Evolutionary conservation across 2,113 vertebrate species (phyloP), one percentile per base, ranked within the genome.

Genomic region (Crotalus horridus): DNA sequence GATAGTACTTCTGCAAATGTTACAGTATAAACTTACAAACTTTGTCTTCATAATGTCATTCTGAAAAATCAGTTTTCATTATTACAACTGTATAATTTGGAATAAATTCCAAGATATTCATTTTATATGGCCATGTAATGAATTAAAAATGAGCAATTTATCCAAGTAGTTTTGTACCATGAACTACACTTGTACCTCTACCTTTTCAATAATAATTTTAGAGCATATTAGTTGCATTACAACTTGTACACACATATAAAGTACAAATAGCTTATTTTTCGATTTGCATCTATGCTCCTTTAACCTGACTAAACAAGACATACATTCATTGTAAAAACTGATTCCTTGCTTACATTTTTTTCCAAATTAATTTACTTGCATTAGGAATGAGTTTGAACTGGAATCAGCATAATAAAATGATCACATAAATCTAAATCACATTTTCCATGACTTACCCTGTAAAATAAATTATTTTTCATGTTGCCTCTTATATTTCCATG

Each of bases 301-400:
- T 86, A 91, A 48, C 13, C 15, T 39, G 61, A 89, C 17, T 89
- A 85, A 81, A 91, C 21, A 91, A 13, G 33, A 43, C 39, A 91
- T 13, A 74, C 12, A 88, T 26, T 55, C 17, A 91, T 12, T 54
- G 85, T n/a, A 51, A 54, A 48, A 64, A 92, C 69, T 64, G 58
- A 90, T 95, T 93, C 85, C 39, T 88, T 51, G 48, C 48, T 51
- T 93, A 91, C 87, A 93, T 94, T 74, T 89, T 69, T 29, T 69
- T 69, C 12, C 64, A 53, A 91, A 90, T 93, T 59, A 87, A 93
- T 87, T 93, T 48, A 64, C 58, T 87, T 24, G 1, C 23, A 95
- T 69, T 10, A 91, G 85, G 17, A 96, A 94, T n/a, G 86, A 90
- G 90, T 91, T 56, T 39, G 90, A 88, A n/a, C 29, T 88, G 90